These are phyloP conservation scores for Enteromius afrohamiltoni DNA, from an alignment of 2,797 vertebrate species.

Conservation along the genomic window DNA sequence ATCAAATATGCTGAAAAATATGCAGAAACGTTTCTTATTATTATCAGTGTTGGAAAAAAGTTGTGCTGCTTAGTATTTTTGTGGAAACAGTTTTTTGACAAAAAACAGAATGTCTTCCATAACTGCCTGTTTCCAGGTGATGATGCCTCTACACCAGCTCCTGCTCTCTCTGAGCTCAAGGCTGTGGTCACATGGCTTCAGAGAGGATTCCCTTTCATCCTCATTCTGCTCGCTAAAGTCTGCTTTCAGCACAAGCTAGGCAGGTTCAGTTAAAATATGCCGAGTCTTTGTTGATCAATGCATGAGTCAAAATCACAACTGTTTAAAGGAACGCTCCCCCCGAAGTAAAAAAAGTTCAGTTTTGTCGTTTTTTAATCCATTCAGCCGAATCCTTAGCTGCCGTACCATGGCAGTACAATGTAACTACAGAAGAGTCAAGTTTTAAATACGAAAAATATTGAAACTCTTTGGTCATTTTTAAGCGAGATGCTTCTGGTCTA, in stretches of 20 bases:
- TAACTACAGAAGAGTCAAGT: too few species aligned
- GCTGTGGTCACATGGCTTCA: constrained; percentile 93
- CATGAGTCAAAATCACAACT: not conserved
- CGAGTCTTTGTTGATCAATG: constrained; percentile 16
- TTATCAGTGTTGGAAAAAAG: not conserved
- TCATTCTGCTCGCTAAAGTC: constrained; percentile 94
- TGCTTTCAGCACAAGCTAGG: constrained; percentile 98
- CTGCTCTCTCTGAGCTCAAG: constrained; percentile 92
- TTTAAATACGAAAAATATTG: too few species aligned
- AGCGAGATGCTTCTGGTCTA: too few species aligned
- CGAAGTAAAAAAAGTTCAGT: too few species aligned
- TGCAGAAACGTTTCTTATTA: not conserved
- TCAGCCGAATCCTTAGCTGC: too few species aligned
- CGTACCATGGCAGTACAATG: too few species aligned
- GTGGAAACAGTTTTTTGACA: too few species aligned
- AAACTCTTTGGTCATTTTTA: too few species aligned
- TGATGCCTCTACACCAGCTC: constrained; percentile 89
- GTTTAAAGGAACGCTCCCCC: too few species aligned
- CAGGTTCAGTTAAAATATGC: constrained; percentile 62
- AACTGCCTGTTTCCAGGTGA: constrained; percentile 38
- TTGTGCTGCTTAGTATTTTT: too few species aligned
- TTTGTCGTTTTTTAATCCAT: too few species aligned
- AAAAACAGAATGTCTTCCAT: fast-evolving
- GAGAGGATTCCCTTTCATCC: constrained; percentile 95
- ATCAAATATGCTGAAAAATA: not conserved